Evolutionary conservation across 2,113 vertebrate species (phyloP).

Genomic region (Podarcis raffonei): DNA sequence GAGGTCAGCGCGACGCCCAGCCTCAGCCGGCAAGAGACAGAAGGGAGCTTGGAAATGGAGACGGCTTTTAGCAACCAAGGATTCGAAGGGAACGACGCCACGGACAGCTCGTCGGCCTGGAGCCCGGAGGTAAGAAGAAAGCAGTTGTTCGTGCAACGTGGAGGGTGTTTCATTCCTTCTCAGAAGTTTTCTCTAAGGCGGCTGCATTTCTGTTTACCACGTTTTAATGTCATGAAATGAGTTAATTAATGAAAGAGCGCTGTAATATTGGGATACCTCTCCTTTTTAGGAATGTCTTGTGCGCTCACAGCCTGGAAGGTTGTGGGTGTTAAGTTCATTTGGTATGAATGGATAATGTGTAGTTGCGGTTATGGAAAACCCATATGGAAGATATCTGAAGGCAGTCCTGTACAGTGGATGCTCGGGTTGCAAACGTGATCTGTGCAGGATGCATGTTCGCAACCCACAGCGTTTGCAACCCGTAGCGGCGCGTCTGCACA

Average conservation of each 20-base stretch:
- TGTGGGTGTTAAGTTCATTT: background rate
- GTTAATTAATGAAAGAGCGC: background rate
- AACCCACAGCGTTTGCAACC: no score
- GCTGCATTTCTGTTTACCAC: background rate
- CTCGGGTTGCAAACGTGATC: no score
- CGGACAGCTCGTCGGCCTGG: conserved; percentile 85
- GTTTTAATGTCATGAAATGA: background rate
- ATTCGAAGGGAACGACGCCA: conserved; percentile 76
- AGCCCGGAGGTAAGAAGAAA: conserved; percentile 84
- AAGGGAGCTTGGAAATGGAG: conserved; percentile 74
- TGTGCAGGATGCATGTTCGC: no score
- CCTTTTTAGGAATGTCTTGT: background rate
- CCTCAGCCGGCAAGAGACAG: conserved; percentile 56
- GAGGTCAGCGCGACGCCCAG: conserved; percentile 37
- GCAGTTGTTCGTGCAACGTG: background rate
- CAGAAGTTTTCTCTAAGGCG: background rate
- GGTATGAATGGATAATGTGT: background rate
- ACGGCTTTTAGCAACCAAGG: conserved; percentile 67
- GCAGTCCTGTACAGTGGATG: no score
- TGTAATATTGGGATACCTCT: background rate
- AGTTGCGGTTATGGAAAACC: background rate
- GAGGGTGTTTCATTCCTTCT: conserved; percentile 17
- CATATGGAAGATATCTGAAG: background rate
- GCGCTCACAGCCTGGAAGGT: background rate
- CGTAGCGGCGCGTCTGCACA: no score